A percentile compares a stretch with the other conserved stretches of the same genome.
Conservation (phyloP, 1,140 invertebrate species). For the Dufourea novaeangliae region DNA sequence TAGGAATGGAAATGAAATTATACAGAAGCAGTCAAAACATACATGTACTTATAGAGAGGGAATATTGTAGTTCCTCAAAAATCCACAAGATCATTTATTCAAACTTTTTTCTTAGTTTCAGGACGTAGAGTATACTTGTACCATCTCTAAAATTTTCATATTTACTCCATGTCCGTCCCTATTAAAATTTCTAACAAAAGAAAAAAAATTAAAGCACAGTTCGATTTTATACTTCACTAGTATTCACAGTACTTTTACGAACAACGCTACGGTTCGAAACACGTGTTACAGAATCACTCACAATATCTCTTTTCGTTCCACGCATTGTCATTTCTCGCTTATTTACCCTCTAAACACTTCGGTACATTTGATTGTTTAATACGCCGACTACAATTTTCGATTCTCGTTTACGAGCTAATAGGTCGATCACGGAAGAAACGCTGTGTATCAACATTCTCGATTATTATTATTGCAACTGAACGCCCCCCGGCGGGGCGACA, state of each 20-base stretch:
- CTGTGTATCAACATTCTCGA: conserved; percentile 31
- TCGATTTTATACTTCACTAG: neutral
- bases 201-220: neutral
- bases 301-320: neutral
- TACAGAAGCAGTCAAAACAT: too few species aligned
- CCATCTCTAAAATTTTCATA: neutral
- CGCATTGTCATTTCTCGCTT: conserved; percentile 14
- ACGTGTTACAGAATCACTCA: neutral
- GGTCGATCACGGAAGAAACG: conserved; percentile 21
- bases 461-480: conserved; percentile 42
- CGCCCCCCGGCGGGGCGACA: conserved; percentile 15
- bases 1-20: too few species aligned
- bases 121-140: neutral
- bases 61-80: neutral
- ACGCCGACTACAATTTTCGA: conserved; percentile 59
- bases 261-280: neutral
- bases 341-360: conserved; percentile 23
- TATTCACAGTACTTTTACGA: neutral
- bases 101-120: neutral
- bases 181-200: neutral
- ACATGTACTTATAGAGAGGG: too few species aligned
- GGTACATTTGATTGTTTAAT: conserved; percentile 73
- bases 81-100: too few species aligned
- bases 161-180: neutral
- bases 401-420: conserved; percentile 58